phyloP scores from a whole-genome alignment of 2,797 vertebrate species.

The Paedocypris micromegethes region DNA sequence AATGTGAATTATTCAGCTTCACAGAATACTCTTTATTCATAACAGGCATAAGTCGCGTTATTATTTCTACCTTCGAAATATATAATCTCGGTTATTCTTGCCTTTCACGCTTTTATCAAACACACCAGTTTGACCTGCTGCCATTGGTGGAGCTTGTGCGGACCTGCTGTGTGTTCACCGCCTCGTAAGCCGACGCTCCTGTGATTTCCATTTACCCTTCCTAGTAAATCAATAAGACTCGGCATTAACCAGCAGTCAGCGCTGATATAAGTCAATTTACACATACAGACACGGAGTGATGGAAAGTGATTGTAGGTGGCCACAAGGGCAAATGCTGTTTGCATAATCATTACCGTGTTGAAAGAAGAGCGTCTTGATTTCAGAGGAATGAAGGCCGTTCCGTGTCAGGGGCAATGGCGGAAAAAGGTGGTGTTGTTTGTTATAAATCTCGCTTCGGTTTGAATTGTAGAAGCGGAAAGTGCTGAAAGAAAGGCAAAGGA shows the following conservation, averaged over 20 bases:
- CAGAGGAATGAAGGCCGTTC: constrained; percentile 7
- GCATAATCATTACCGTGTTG: constrained; percentile 34
- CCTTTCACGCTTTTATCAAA: too few relatives aligned
- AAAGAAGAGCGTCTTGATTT: constrained; percentile 29
- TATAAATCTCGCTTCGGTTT: neutral
- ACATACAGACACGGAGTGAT: constrained; percentile 27
- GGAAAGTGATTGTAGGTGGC: constrained; percentile 27
- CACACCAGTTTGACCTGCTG: neutral
- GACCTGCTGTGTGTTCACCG: constrained; percentile 7
- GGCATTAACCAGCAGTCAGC: constrained; percentile 32
- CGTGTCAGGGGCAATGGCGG: neutral
- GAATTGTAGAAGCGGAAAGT: neutral
- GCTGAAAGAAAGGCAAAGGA: neutral
- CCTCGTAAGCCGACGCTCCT: constrained; percentile 24
- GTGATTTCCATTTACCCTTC: constrained; percentile 29
- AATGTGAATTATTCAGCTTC: too few relatives aligned
- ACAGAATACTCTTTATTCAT: too few relatives aligned
- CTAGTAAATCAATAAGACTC: constrained; percentile 37
- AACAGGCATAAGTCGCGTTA: too few relatives aligned
- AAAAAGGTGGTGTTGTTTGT: constrained; percentile 17
- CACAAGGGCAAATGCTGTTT: constrained; percentile 31
- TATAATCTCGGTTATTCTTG: too few relatives aligned
- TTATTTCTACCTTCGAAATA: too few relatives aligned
- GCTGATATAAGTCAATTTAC: constrained; percentile 38
- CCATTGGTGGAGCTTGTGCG: neutral